Percentiles rank a stretch among this genome's conserved stretches.
Evolutionary conservation across 2,888 invertebrate genomes (phyloP).

Genomic region (Keiferia lycopersicella): DNA sequence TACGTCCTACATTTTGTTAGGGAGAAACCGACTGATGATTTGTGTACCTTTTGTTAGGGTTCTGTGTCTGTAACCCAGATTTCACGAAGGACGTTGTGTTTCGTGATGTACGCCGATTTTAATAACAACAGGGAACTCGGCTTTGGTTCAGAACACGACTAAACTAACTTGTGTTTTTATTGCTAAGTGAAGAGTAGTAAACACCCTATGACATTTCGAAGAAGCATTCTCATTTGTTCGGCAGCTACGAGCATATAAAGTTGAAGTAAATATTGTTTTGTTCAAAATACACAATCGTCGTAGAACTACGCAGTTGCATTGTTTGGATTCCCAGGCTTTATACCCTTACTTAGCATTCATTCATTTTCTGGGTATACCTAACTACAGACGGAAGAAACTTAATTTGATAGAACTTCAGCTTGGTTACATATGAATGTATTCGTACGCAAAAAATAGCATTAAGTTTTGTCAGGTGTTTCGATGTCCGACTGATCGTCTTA

Average conservation of each 20-base stretch:
- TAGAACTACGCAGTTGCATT: neutral
- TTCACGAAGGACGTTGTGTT: conserved; percentile 42
- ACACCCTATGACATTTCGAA: neutral
- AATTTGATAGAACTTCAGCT: too few species aligned
- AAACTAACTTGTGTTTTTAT: neutral
- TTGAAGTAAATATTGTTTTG: neutral
- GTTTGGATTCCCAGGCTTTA: neutral
- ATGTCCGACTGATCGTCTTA: conserved; percentile 2
- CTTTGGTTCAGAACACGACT: neutral
- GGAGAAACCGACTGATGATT: conserved; percentile 57
- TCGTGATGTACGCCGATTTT: conserved; percentile 46
- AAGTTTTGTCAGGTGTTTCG: conserved; percentile 2
- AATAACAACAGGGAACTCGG: conserved; percentile 36
- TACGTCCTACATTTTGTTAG: conserved; percentile 58
- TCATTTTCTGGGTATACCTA: neutral
- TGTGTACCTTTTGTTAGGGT: conserved; percentile 49
- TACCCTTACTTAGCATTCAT: neutral
- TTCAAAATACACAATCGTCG: neutral
- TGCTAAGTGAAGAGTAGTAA: neutral
- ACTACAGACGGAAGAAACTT: too few species aligned
- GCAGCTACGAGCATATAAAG: neutral
- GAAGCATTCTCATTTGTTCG: neutral
- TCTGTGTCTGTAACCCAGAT: conserved; percentile 40
- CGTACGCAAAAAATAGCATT: neutral
- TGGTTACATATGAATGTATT: too few species aligned